Evolutionary conservation across 2,113 vertebrate genomes (phyloP).

Genomic region (Rhodinocichla rosea): DNA sequence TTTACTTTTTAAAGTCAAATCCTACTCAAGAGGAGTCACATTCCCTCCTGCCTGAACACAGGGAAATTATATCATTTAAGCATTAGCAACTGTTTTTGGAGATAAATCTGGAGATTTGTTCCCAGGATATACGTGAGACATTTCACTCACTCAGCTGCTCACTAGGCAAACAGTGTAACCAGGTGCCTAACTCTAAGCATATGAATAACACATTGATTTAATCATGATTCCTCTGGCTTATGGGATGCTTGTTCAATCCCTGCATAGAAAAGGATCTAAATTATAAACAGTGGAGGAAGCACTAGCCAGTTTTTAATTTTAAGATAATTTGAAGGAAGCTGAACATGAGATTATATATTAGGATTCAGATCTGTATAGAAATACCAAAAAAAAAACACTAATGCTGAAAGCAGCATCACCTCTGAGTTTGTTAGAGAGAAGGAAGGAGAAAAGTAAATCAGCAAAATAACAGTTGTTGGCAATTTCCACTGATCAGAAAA

Average conservation of each 20-base stretch:
- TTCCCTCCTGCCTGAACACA: background rate
- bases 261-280: background rate
- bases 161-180: background rate
- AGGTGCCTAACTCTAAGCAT: background rate
- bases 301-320: background rate
- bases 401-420: background rate
- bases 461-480: background rate
- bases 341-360: background rate
- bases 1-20: background rate
- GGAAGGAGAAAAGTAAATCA: background rate
- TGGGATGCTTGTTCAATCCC: background rate
- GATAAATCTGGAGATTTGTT: background rate
- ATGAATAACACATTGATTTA: background rate
- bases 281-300: background rate
- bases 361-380: background rate
- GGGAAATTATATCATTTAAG: background rate
- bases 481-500: background rate
- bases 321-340: background rate
- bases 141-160: background rate
- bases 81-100: background rate
- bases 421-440: background rate
- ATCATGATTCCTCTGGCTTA: background rate
- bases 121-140: background rate
- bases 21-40: background rate
- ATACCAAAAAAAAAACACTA: accelerated